Conservation (phyloP, 2,888 invertebrate genomes). For the Drosophila algonquin region DNA sequence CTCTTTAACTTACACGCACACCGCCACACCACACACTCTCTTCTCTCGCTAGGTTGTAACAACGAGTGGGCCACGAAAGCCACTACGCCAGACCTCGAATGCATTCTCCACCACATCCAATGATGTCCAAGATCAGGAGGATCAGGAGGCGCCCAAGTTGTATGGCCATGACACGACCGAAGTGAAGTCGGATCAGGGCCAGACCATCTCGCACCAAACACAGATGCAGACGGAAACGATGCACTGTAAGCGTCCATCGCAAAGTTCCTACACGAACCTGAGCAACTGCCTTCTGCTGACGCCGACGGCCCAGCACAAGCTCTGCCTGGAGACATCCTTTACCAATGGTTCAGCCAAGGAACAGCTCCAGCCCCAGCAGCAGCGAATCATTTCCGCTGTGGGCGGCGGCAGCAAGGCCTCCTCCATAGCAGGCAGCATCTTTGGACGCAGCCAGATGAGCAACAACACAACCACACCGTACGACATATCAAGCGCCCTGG, state of each 20-base stretch:
- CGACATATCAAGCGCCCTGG: constrained; percentile 83
- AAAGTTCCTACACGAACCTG: constrained; percentile 85
- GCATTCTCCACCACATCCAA: constrained; percentile 83
- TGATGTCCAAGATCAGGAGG: constrained; percentile 60
- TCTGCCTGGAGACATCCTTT: constrained; percentile 91
- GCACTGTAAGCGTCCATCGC: constrained; percentile 78
- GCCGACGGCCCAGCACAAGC: constrained; percentile 85
- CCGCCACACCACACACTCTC: background rate
- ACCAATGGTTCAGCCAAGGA: constrained; percentile 87
- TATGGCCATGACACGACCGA: constrained; percentile 35
- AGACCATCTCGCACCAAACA: background rate
- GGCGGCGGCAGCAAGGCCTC: constrained; percentile 80
- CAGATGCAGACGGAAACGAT: constrained; percentile 26
- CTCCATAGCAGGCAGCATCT: constrained; percentile 82
- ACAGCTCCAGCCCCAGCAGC: constrained; percentile 27
- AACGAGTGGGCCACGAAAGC: constrained; percentile 91
- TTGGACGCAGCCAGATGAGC: constrained; percentile 83
- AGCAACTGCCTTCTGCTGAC: constrained; percentile 83
- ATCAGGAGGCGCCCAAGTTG: constrained; percentile 53
- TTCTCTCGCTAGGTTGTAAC: constrained; percentile 88
- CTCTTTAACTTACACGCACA: constrained; percentile 5
- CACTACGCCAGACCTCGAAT: constrained; percentile 86
- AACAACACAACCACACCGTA: constrained; percentile 83
- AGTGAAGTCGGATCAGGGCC: constrained; percentile 31
- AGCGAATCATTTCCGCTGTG: constrained; percentile 42